Base-by-base conservation (phyloP, 2,888 invertebrate genomes). In the Eupithecia exiguata region DNA sequence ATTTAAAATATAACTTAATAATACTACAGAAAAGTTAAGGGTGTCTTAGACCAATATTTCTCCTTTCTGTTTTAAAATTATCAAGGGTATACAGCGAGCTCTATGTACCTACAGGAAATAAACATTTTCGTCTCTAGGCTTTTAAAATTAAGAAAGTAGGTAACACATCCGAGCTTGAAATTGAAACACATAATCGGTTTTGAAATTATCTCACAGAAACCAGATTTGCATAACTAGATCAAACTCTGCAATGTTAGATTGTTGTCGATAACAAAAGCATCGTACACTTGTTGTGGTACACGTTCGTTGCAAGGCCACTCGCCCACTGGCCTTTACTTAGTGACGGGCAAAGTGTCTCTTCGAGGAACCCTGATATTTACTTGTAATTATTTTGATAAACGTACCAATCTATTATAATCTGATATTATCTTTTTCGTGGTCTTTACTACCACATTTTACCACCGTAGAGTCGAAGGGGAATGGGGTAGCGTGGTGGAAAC, bases 211-310 rank as follows among this genome's bases (percentile, higher is more conserved):
- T 63, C 43, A 58, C 36, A 76, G 62, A 36, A 73, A 70, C 67
- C 43, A 25, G 74, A 40, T 66, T 66, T 66, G 25, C 66, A 43
- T 43, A 66, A 66, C 66, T 40, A 72, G 76, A 77, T 73, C 77
- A 70, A 77, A 79, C 65, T 40, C 65, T 25, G 65, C 35, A 66
- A 66, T 61, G 46, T 68, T 71, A 77, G 77, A 78, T 76, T 72
- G 77, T 75, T 74, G 75, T 58, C 58, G 79, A 79, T 79, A 77
- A 74, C 75, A 76, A 73, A 75, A 73, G 76, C 80, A 77, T 81
- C 81, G 84, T 86, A 86, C 93, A 93, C 93, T 91, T 93, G 93
- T 91, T 87, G 84, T 83, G 79, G 83, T 84, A 21, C 49, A 84
- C 82, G 82, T 38, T 81, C 71, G 80, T 69, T 76, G 84, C 92